These are phyloP conservation scores for Scaptomyza cyrtandrae DNA, from an alignment of 2,888 invertebrate species.

Conservation along the genomic window DNA sequence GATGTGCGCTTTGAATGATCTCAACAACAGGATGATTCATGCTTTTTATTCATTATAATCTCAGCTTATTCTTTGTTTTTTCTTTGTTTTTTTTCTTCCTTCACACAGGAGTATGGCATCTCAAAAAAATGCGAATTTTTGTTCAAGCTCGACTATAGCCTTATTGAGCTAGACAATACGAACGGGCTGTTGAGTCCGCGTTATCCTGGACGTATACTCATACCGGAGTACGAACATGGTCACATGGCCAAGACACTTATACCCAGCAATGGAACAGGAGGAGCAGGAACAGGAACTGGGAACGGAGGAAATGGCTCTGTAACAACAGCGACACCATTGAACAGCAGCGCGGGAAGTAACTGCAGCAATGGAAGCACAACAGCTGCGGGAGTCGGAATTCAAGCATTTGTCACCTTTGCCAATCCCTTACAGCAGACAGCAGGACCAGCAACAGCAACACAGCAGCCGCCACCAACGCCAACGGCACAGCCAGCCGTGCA, in stretches of 20 bases:
- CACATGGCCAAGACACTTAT: constrained; percentile 74
- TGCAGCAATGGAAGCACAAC: constrained; percentile 47
- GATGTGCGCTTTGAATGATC: neutral
- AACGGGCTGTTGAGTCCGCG: constrained; percentile 89
- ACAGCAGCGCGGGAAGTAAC: constrained; percentile 47
- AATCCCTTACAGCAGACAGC: constrained; percentile 61
- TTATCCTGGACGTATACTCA: constrained; percentile 89
- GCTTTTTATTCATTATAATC: neutral
- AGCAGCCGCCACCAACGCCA: constrained; percentile 36
- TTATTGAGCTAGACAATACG: constrained; percentile 87
- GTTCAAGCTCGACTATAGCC: constrained; percentile 88
- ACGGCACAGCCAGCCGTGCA: constrained; percentile 20
- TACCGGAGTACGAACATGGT: constrained; percentile 87
- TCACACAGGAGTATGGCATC: constrained; percentile 86
- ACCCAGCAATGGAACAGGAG: constrained; percentile 58
- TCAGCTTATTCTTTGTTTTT: neutral
- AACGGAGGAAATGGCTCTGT: too few relatives aligned
- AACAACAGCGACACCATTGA: constrained; percentile 54
- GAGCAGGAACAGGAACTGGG: neutral
- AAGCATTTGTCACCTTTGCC: constrained; percentile 80
- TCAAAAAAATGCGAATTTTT: constrained; percentile 88
- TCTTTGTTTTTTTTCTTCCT: neutral
- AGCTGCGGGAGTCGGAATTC: constrained; percentile 56
- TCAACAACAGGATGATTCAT: neutral
- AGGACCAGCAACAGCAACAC: constrained; percentile 22